Conservation (phyloP, 2,888 invertebrate species). For the Tetragnatha montana region DNA sequence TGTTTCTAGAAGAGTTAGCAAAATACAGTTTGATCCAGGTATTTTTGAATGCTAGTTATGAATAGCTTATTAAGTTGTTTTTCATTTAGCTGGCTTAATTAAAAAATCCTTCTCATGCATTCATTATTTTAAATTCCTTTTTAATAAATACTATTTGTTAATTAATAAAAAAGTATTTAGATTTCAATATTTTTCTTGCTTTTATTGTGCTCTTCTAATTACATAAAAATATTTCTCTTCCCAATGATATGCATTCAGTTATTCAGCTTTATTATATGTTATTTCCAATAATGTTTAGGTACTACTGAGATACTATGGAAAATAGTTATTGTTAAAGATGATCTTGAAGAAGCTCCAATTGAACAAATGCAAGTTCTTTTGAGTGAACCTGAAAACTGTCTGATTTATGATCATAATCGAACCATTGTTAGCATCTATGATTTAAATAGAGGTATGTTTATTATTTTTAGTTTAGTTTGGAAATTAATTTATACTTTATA, state of each 20-base stretch:
- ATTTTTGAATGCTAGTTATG: slow-evolving; percentile 15
- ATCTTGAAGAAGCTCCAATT: slow-evolving; percentile 66
- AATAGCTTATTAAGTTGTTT: not conserved
- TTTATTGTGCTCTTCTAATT: not conserved
- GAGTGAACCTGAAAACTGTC: slow-evolving; percentile 61
- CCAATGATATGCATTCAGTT: too few relatives aligned
- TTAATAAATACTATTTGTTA: not conserved
- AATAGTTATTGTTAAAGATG: slow-evolving; percentile 68
- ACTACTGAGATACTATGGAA: slow-evolving; percentile 52
- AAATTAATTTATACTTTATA: not conserved
- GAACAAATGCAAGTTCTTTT: slow-evolving; percentile 67
- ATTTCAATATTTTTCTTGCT: not conserved
- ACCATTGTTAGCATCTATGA: slow-evolving; percentile 70
- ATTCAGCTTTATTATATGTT: too few relatives aligned
- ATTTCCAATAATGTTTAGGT: slow-evolving; percentile 22
- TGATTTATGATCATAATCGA: slow-evolving; percentile 53
- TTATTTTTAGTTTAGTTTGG: not conserved
- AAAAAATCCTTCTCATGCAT: not conserved
- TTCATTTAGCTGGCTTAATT: too few relatives aligned
- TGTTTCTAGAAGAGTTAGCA: slow-evolving; percentile 55
- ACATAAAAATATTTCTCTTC: too few relatives aligned
- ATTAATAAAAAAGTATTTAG: not conserved
- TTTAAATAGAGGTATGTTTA: slow-evolving; percentile 59
- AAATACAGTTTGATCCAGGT: slow-evolving; percentile 70
- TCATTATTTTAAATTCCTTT: not conserved